phyloP scores from a whole-genome alignment of 35 echinoderm and acorn worm species.

The Acanthaster planci region DNA sequence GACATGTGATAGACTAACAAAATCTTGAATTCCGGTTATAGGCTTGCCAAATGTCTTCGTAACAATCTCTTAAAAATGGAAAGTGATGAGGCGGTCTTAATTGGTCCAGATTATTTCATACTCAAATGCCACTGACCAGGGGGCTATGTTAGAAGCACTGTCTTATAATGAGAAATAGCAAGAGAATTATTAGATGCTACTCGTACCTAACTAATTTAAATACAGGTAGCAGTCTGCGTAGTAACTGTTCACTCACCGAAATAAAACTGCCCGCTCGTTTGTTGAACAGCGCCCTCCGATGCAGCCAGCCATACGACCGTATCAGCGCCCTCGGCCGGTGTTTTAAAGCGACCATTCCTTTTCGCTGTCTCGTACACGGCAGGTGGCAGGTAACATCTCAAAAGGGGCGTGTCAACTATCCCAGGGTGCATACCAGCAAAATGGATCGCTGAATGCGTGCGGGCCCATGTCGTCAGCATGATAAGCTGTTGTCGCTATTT shows the following conservation, averaged over 20 bases:
- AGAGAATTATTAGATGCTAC: too few relatives aligned
- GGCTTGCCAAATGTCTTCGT: too few relatives aligned
- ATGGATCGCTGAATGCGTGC: slow-evolving; percentile 56
- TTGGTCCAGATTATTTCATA: too few relatives aligned
- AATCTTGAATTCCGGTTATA: too few relatives aligned
- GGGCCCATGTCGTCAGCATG: slow-evolving; percentile 87
- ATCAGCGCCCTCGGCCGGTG: slow-evolving; percentile 79
- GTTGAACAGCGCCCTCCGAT: slow-evolving; percentile 43
- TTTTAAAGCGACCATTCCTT: slow-evolving; percentile 29
- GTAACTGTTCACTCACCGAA: slow-evolving; percentile 88
- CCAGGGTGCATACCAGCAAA: slow-evolving; percentile 89
- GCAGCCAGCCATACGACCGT: slow-evolving; percentile 80
- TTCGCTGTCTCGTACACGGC: slow-evolving; percentile 56
- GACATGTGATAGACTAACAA: too few relatives aligned
- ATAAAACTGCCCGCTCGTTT: slow-evolving; percentile 77
- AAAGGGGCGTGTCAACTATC: slow-evolving; percentile 81
- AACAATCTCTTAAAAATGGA: too few relatives aligned
- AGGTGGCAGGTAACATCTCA: slow-evolving; percentile 65
- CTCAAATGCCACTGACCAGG: too few relatives aligned
- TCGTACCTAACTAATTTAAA: too few relatives aligned
- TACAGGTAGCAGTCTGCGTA: too few relatives aligned
- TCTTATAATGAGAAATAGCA: too few relatives aligned
- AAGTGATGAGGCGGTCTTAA: too few relatives aligned
- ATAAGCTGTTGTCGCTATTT: slow-evolving; percentile 85
- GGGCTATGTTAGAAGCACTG: too few relatives aligned